Conservation (phyloP, 1,140 invertebrate species). For the Ceratina calcarata region DNA sequence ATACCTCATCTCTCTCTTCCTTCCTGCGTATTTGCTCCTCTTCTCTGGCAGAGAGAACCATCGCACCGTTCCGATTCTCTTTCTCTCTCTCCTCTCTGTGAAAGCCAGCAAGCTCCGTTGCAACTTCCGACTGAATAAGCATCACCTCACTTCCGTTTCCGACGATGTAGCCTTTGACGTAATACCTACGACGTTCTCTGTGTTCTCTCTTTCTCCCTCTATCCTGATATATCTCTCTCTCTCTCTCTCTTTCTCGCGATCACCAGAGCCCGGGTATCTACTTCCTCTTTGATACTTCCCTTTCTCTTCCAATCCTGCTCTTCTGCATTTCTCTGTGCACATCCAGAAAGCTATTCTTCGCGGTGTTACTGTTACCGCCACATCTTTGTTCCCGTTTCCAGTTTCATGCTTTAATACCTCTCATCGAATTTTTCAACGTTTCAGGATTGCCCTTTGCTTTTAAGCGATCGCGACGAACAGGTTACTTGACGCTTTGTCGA, state of each 20-base stretch:
- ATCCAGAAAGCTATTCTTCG: constrained; percentile 7
- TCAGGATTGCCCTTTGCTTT: not conserved
- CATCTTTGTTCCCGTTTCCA: not conserved
- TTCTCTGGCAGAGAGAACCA: constrained; percentile 51
- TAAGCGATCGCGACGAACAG: not conserved
- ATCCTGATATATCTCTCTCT: not conserved
- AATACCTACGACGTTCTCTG: constrained; percentile 65
- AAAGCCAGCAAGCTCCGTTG: constrained; percentile 71
- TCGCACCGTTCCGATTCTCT: constrained; percentile 28
- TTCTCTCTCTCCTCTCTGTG: constrained; percentile 44
- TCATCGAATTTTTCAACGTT: not conserved
- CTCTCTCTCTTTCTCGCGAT: constrained; percentile 1
- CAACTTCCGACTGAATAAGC: constrained; percentile 77
- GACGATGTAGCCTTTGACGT: constrained; percentile 75
- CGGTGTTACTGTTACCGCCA: not conserved
- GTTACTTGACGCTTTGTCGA: constrained; percentile 19
- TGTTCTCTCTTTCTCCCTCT: constrained; percentile 3
- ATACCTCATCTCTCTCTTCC: constrained; percentile 22
- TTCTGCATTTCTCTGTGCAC: constrained; percentile 27
- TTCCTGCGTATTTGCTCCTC: constrained; percentile 30
- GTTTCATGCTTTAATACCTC: not conserved
- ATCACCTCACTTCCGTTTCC: constrained; percentile 74
- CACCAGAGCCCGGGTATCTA: constrained; percentile 11
- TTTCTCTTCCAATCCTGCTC: constrained; percentile 22
- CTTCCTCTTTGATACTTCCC: constrained; percentile 41